Conservation (phyloP, 2,113 vertebrate genomes). For the Cavia aperea region DNA sequence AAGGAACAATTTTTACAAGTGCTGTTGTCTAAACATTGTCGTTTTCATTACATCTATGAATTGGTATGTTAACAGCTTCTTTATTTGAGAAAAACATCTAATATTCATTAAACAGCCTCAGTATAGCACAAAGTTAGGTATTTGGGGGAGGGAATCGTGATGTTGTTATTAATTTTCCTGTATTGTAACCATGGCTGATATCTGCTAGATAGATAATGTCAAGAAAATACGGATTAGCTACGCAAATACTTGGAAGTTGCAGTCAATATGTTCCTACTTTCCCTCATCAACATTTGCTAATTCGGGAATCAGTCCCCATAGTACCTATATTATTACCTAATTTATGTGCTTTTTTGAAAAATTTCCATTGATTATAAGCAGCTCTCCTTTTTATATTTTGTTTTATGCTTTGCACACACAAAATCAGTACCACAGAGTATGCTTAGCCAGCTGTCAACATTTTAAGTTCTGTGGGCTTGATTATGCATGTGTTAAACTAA, state of each 20-base stretch:
- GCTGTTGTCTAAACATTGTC: not conserved
- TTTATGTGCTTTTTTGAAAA: constrained; percentile 1
- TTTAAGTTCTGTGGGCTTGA: constrained; percentile 2
- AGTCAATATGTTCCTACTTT: not conserved
- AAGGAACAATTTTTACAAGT: not conserved
- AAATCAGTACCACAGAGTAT: not conserved
- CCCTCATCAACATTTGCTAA: constrained; percentile 3
- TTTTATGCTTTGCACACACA: not conserved
- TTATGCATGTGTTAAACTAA: not conserved
- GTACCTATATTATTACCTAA: not conserved
- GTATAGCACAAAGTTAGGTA: not conserved
- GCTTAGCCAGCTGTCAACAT: constrained; percentile 17
- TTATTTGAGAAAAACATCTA: not conserved
- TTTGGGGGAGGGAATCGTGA: not conserved
- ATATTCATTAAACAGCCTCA: not conserved
- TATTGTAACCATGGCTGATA: not conserved
- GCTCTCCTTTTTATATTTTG: not conserved
- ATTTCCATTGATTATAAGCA: not conserved
- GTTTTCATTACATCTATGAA: not conserved
- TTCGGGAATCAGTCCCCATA: not conserved
- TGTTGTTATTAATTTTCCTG: not conserved
- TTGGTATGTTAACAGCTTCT: not conserved
- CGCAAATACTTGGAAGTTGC: not conserved
- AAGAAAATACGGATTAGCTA: not conserved
- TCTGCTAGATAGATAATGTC: not conserved